Evolutionary conservation across 2,113 vertebrate genomes (phyloP).

Genomic region (Dasypus novemcinctus): DNA sequence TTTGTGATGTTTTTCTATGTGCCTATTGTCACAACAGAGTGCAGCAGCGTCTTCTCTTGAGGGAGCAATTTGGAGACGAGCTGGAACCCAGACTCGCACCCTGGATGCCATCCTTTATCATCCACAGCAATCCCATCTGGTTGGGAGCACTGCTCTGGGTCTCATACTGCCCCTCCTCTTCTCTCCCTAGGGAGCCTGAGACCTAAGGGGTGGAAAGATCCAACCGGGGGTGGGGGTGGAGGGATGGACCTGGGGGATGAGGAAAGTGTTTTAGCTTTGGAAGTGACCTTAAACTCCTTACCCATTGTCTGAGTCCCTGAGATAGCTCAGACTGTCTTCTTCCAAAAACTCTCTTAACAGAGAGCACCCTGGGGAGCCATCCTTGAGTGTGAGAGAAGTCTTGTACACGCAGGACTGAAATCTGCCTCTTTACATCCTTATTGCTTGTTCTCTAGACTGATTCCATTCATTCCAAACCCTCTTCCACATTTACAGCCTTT

Average conservation of each 20-base stretch:
- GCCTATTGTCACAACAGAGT: constrained; percentile 72
- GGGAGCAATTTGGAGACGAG: constrained; percentile 74
- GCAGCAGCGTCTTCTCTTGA: constrained; percentile 69
- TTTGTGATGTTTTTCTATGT: constrained; percentile 69
- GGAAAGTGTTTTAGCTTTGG: constrained; percentile 7
- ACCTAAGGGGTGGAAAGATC: constrained; percentile 29
- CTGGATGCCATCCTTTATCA: constrained; percentile 66
- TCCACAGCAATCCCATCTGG: constrained; percentile 67
- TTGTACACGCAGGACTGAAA: not conserved
- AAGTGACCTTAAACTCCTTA: constrained; percentile 22
- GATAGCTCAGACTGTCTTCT: not conserved
- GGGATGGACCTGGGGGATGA: not conserved
- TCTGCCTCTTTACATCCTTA: not conserved
- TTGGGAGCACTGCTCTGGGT: constrained; percentile 60
- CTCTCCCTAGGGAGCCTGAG: constrained; percentile 50
- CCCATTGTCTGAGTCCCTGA: not conserved
- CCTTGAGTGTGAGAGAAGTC: not conserved
- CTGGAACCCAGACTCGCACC: constrained; percentile 66
- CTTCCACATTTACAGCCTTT: not conserved
- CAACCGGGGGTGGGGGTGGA: not conserved
- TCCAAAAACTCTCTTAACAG: constrained; percentile 28
- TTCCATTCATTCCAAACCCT: constrained; percentile 33
- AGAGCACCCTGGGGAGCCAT: not conserved
- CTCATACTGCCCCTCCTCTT: constrained; percentile 44
- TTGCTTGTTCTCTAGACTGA: constrained; percentile 25